Evolutionary conservation across 2,113 vertebrate species (phyloP).

Genomic region (Willisornis vidua): DNA sequence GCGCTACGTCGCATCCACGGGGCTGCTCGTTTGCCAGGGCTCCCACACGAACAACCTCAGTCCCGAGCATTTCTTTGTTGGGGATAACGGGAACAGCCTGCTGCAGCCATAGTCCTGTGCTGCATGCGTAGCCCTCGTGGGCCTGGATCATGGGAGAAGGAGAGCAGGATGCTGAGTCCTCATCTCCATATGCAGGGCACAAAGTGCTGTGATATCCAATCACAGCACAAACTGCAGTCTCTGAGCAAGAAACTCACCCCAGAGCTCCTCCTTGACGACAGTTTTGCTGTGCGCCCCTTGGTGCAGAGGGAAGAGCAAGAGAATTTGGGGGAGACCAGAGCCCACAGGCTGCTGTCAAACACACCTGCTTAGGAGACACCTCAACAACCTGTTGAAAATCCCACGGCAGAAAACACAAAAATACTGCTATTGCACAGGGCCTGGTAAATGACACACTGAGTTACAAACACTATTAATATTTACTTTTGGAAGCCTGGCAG

Average conservation of each 20-base stretch:
- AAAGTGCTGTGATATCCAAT: fast-evolving
- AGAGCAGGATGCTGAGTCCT: background rate
- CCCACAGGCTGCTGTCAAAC: background rate
- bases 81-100: fast-evolving
- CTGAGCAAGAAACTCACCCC: background rate
- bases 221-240: background rate
- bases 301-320: background rate
- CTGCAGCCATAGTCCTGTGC: fast-evolving
- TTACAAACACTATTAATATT: background rate
- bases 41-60: background rate
- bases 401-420: background rate
- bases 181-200: fast-evolving
- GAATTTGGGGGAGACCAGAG: background rate
- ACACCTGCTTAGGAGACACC: background rate
- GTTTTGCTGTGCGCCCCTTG: background rate
- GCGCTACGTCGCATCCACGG: fast-evolving
- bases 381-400: background rate
- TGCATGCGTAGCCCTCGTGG: fast-evolving
- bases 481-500: background rate
- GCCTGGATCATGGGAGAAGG: fast-evolving
- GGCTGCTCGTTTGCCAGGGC: background rate
- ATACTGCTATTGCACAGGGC: background rate
- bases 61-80: fast-evolving
- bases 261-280: fast-evolving
- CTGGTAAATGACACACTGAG: background rate